Conservation (phyloP, 2,888 invertebrate genomes). For the Drosophila paranaensis region DNA sequence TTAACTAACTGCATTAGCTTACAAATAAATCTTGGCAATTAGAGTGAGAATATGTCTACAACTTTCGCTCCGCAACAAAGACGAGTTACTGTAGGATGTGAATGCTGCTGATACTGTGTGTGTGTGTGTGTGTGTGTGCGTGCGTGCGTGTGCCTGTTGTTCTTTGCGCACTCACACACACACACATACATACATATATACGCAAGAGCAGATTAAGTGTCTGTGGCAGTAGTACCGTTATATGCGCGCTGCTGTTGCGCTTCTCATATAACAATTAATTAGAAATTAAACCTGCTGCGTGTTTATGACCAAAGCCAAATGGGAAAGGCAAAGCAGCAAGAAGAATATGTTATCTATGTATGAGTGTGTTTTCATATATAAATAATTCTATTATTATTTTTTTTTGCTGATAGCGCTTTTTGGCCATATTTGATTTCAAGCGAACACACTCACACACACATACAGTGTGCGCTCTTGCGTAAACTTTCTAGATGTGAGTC, state of each 20-base stretch:
- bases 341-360: slow-evolving; percentile 41
- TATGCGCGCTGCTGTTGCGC: slow-evolving; percentile 33
- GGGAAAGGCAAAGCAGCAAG: slow-evolving; percentile 4
- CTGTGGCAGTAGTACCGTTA: slow-evolving; percentile 63
- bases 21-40: slow-evolving; percentile 66
- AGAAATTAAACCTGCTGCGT: slow-evolving; percentile 45
- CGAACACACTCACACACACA: slow-evolving; percentile 9
- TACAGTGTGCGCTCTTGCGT: slow-evolving; percentile 63
- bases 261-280: slow-evolving; percentile 60
- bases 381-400: neutral
- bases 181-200: neutral
- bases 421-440: slow-evolving; percentile 55
- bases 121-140: neutral
- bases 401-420: slow-evolving; percentile 61
- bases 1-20: slow-evolving; percentile 37
- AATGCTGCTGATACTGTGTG: neutral
- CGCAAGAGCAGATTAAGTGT: slow-evolving; percentile 59
- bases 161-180: slow-evolving; percentile 50
- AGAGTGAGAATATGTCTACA: slow-evolving; percentile 61
- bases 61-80: slow-evolving; percentile 51
- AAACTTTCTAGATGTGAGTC: slow-evolving; percentile 65
- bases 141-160: slow-evolving; percentile 21
- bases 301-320: slow-evolving; percentile 38
- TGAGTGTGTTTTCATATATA: slow-evolving; percentile 10
- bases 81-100: slow-evolving; percentile 51